Base-by-base conservation (phyloP, 2,888 invertebrate species). In the Escarpia spicata region DNA sequence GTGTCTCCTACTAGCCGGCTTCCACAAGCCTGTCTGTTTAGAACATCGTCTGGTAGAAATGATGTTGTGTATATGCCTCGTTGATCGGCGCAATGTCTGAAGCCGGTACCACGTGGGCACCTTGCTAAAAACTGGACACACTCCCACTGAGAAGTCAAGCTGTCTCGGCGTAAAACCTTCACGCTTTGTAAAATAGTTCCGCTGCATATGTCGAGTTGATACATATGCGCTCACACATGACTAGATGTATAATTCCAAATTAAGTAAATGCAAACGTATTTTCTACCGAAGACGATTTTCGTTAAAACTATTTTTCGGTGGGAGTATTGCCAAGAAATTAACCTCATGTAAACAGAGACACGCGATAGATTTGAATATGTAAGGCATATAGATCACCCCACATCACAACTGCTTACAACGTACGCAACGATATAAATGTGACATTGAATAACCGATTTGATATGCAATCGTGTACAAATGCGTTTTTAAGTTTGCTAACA, bases 141-240 rank as follows among this genome's bases (percentile, higher is more conserved):
- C 75, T 26, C 75, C 75, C 75, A 75, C 75, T 75, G 75, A 75
- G 75, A 75, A 75, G 15, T 75, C 75, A 75, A 75, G 75, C 19
- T 75, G 75, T 75, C 26, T 75, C 26, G 75, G 75, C n/a, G n/a
- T 75, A 75, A 75, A 75, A 75, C 75, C 75, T 75, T 75, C 26
- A 75, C 75, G 75, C 75, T 75, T 75, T 75, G n/a, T n/a, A 75
- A 75, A 75, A 75, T 75, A 75, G 75, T 75, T 75, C 75, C 75
- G 75, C 75, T 26, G 19, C 75, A n/a, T 75, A 75, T 75, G 75
- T 75, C 75, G 75, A 75, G 75, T 75, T 75, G 19, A 26, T 26
- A 15, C 2, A 9, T 52, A 9, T 15, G 4, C 8, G 15, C 10
- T 52, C 15, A 26, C n/a, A 26, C 75, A 19, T 75, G 75, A 75